A percentile compares a stretch with the other conserved stretches of the same genome.
phyloP scores from a whole-genome alignment of 2,113 vertebrate genomes.

The Oreochromis niloticus region DNA sequence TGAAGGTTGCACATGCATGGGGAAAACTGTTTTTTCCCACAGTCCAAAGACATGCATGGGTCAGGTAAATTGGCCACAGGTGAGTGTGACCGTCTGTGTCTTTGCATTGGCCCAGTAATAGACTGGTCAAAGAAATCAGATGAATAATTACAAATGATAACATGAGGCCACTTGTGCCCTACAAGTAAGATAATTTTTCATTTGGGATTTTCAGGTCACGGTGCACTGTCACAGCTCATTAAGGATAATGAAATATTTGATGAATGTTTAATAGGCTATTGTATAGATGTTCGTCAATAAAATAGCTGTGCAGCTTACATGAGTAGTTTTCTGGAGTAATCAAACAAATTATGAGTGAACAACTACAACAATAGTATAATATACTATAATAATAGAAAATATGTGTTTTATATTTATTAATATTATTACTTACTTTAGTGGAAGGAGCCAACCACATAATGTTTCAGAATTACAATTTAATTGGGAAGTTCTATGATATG shows the following conservation, averaged over 20 bases:
- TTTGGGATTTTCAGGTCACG: background rate
- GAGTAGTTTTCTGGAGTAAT: background rate
- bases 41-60: background rate
- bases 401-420: background rate
- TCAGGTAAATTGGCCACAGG: background rate
- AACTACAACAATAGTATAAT: background rate
- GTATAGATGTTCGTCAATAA: background rate
- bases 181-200: background rate
- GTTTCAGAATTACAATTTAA: background rate
- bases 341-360: background rate
- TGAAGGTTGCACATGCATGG: background rate
- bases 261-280: background rate
- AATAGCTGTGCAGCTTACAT: background rate
- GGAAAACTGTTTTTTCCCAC: background rate
- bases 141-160: background rate
- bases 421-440: background rate
- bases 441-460: background rate
- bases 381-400: background rate
- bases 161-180: background rate
- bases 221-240: background rate
- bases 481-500: background rate
- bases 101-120: background rate
- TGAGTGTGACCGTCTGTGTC: background rate
- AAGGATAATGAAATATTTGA: background rate
- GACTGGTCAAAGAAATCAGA: background rate